Evolutionary conservation across 2,113 vertebrate species (phyloP).

Genomic region (Anarhynchus alexandrinus): DNA sequence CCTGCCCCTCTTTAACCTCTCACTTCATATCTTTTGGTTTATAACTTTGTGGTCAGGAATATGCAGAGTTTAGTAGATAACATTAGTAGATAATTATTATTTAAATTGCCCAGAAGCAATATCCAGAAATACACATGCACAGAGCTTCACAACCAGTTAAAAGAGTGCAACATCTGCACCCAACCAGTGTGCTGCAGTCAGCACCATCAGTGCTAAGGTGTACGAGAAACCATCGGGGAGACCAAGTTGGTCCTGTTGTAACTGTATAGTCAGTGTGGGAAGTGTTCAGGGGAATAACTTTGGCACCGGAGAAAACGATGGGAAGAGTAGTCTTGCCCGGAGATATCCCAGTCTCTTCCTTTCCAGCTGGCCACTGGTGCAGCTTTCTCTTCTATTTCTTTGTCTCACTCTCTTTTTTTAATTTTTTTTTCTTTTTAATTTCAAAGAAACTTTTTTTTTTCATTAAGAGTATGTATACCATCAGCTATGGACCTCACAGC

Average conservation of each 20-base stretch:
- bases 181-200: background rate
- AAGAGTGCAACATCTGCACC: background rate
- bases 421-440: background rate
- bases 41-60: background rate
- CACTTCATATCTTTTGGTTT: background rate
- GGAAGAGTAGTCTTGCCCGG: background rate
- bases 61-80: background rate
- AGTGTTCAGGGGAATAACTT: background rate
- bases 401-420: background rate
- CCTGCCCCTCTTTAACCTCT: background rate
- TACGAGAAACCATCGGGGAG: background rate
- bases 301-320: background rate
- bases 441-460: background rate
- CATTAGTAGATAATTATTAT: background rate
- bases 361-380: fast-evolving
- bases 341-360: background rate
- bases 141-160: background rate
- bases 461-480: background rate
- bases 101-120: background rate
- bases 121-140: background rate
- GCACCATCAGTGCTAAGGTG: background rate
- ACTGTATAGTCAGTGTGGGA: background rate
- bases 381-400: background rate
- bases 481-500: background rate
- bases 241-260: background rate